A percentile compares a stretch with the other conserved stretches of the same genome.
phyloP scores from a whole-genome alignment of 2,888 invertebrate genomes.

The Caenorhabditis macrosperma region DNA sequence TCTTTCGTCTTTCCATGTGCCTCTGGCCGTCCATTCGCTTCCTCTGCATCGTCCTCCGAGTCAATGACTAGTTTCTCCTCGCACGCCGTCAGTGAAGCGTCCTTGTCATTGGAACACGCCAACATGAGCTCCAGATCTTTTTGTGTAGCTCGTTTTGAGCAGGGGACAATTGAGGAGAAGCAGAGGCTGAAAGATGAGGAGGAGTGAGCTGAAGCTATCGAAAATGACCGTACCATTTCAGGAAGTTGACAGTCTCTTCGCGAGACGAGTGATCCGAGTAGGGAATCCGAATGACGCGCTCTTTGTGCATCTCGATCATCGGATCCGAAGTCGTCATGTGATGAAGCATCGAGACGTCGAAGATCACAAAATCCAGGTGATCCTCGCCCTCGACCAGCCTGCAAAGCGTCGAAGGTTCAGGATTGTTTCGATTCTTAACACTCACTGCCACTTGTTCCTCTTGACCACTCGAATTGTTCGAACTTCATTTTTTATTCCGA shows the following conservation, averaged over 20 bases:
- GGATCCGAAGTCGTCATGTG: background rate
- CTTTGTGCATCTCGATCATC: background rate
- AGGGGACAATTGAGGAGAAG: background rate
- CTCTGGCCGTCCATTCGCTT: background rate
- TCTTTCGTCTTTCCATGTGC: background rate
- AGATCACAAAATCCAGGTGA: conserved; percentile 5
- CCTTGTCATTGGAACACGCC: background rate
- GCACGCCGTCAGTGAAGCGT: background rate
- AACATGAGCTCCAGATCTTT: background rate
- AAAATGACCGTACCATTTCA: no score
- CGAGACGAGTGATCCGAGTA: conserved; percentile 46
- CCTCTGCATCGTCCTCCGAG: background rate
- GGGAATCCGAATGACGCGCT: conserved; percentile 9
- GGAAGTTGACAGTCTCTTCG: conserved; percentile 10
- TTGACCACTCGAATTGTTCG: conserved; percentile 22
- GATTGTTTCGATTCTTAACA: background rate
- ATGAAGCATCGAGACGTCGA: conserved; percentile 16
- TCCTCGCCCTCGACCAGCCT: background rate
- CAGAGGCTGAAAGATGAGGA: no score
- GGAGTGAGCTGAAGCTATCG: no score
- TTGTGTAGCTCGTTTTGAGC: background rate
- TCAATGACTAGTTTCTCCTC: conserved; percentile 6
- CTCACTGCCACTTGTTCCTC: conserved; percentile 4
- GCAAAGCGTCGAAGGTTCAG: background rate
- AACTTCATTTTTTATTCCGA: background rate